These are phyloP conservation scores for Python bivittatus DNA, from an alignment of 2,113 vertebrate species.

Conservation along the genomic window DNA sequence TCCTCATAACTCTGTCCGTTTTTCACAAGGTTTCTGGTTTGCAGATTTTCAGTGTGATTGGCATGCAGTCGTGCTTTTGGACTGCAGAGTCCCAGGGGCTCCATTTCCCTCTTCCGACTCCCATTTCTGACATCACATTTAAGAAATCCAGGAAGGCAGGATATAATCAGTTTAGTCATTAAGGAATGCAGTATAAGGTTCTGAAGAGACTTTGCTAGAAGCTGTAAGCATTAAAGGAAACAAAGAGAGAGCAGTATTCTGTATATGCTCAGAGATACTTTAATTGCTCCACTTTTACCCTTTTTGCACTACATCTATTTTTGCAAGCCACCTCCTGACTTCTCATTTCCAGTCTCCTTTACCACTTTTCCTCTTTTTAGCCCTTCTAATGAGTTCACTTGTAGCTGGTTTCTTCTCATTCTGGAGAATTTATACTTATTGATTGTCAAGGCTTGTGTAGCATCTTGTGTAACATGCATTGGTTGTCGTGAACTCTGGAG, in stretches of 20 bases:
- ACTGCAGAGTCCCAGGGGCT: background rate
- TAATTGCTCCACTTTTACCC: background rate
- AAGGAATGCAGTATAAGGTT: background rate
- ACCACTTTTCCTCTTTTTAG: background rate
- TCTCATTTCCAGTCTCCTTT: background rate
- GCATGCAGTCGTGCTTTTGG: background rate
- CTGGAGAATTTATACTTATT: background rate
- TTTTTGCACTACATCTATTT: background rate
- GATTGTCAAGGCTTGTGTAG: background rate
- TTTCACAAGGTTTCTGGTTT: background rate
- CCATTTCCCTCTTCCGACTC: background rate
- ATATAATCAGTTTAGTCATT: background rate
- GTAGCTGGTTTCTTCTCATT: background rate
- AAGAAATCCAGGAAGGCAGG: background rate
- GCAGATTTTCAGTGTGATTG: background rate
- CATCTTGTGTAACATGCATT: background rate
- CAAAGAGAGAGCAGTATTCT: background rate
- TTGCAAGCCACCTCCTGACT: background rate
- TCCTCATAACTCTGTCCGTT: background rate
- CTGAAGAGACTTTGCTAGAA: background rate
- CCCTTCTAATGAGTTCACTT: background rate
- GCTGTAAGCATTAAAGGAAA: background rate
- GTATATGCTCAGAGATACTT: background rate
- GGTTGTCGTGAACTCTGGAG: slow-evolving; percentile 9
- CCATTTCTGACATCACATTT: background rate